Base-by-base conservation (phyloP, 2,888 invertebrate species). In the Polyommatus icarus region DNA sequence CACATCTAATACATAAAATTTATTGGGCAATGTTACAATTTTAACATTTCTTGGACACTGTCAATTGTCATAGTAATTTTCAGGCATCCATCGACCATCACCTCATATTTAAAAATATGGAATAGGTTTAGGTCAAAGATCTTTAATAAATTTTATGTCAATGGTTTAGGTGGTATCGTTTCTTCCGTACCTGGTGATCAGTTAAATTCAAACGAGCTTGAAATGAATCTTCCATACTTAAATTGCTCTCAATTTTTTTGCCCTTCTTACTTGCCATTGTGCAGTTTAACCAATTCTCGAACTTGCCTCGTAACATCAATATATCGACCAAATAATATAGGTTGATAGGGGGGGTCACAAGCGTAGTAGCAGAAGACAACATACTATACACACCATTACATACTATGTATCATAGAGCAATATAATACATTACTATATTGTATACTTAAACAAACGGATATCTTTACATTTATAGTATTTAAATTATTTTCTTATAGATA, bases 151-250 rank as follows among this genome's bases (percentile, higher is more conserved):
- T 24, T 24, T 32, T 32, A 32, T 32, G 32, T 32, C 4, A 32
- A 6, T 36, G 40, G 40, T 10, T 40, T 0, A 10, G 10, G 46
- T 46, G 46, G 46, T 46, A 46, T 46, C 46, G 3, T 59, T 59
- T 3, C 59, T 40, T 10, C n/a, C 20, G 20, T 80, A 89, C 91
- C 90, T 93, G 92, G n/a, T 84, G 83, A 20, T 85, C 83, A 36
- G 88, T 90, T 50, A 92, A 85, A 40, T 83, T 75, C 36, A 92
- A 86, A 83, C 85, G 89, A 1, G 92, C 87, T 57, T 85, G 77
- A 73, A 90, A 79, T 77, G 87, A 83, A 18, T 83, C 78, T 1
- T 81, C 79, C 0, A 80, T 71, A 50, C 80, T 32, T 15, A 32
- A 1, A 32, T 67, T 6, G 67, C 15, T 15, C 12, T 32, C 15